A percentile compares a stretch with the other conserved stretches of the same genome.
Conservation (phyloP, 2,888 invertebrate genomes). For the Pristionchus arcanus region DNA sequence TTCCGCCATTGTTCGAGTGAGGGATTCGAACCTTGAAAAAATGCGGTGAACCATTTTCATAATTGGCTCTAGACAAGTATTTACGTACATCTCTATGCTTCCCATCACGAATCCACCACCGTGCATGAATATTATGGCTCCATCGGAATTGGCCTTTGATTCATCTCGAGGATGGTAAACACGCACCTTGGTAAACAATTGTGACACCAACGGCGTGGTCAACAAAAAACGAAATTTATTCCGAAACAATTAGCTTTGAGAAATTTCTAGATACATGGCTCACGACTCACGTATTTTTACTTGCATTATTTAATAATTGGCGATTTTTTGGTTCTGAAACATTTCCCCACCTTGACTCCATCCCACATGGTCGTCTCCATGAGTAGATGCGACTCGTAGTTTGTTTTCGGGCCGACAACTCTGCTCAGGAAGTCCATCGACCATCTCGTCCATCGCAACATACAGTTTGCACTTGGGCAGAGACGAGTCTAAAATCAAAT, state of each 20-base stretch:
- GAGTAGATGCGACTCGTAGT: constrained; percentile 42
- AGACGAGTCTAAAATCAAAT: constrained; percentile 60
- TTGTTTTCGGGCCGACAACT: constrained; percentile 51
- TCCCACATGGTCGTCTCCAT: constrained; percentile 56
- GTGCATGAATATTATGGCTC: constrained; percentile 74
- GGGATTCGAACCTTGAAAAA: constrained; percentile 64
- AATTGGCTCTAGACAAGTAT: not conserved
- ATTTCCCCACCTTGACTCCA: constrained; percentile 56
- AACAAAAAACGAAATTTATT: not conserved
- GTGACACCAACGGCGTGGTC: not conserved
- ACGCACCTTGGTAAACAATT: constrained; percentile 59
- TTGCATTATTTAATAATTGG: no score
- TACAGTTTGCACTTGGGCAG: constrained; percentile 52
- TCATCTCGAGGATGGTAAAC: constrained; percentile 67
- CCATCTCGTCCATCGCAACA: constrained; percentile 67
- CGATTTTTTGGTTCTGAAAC: not conserved
- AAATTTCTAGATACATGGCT: no score
- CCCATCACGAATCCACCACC: constrained; percentile 75
- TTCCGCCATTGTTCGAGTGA: constrained; percentile 66
- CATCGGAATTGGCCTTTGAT: constrained; percentile 60
- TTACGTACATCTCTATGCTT: constrained; percentile 62
- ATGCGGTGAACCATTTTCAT: not conserved
- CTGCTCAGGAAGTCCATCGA: constrained; percentile 60
- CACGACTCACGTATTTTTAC: no score
- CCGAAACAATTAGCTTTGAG: no score